phyloP scores from a whole-genome alignment of 2,888 invertebrate species.

The Imbricaverruca yamaguchii region DNA sequence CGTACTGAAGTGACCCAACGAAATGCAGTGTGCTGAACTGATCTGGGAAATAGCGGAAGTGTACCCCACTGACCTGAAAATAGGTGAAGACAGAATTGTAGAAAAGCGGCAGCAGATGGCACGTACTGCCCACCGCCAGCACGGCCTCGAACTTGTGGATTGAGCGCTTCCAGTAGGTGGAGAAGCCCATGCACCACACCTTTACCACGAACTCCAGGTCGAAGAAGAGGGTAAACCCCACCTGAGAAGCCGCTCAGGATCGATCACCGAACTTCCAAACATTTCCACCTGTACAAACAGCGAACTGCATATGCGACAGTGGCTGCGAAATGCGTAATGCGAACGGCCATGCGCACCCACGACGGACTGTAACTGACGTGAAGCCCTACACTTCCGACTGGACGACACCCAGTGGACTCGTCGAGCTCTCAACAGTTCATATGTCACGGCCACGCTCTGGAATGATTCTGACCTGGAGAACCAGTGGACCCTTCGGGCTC shows the following conservation, averaged over 20 bases:
- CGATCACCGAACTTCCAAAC: too few species aligned
- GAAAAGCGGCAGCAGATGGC: conserved; percentile 86
- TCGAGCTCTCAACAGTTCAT: too few species aligned
- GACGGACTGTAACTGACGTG: too few species aligned
- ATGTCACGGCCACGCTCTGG: too few species aligned
- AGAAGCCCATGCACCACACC: conserved; percentile 93
- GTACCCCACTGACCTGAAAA: conserved; percentile 62
- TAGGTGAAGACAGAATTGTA: conserved; percentile 92
- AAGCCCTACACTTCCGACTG: too few species aligned
- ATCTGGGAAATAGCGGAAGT: neutral
- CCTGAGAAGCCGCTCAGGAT: conserved; percentile 44
- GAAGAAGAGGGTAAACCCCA: conserved; percentile 88
- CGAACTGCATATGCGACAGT: too few species aligned
- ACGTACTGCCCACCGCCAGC: conserved; percentile 82
- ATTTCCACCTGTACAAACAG: too few species aligned
- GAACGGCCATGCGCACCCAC: too few species aligned
- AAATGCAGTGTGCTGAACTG: neutral
- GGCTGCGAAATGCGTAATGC: too few species aligned
- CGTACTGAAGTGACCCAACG: neutral
- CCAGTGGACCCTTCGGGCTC: too few species aligned
- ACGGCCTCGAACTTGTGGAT: conserved; percentile 96
- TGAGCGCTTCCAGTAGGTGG: conserved; percentile 90
- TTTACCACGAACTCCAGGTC: conserved; percentile 93
- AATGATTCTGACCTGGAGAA: too few species aligned
- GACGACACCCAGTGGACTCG: too few species aligned